Evolutionary conservation across 2,888 invertebrate species (phyloP).

Genomic region (Drosophila colorata): DNA sequence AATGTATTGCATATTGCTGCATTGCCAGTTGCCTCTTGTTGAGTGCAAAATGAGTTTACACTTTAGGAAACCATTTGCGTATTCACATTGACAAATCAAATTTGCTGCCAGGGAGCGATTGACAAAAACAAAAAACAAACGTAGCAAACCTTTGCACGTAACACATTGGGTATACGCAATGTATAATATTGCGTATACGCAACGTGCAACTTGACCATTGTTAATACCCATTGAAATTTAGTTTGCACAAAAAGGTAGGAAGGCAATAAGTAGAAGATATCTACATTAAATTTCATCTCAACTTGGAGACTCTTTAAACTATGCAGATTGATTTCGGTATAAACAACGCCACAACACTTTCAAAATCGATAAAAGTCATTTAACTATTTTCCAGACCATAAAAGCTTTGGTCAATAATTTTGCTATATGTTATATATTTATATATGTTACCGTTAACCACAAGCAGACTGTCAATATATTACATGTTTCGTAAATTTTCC

Average conservation of each 20-base stretch:
- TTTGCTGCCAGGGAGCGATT: slow-evolving; percentile 25
- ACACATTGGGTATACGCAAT: slow-evolving; percentile 68
- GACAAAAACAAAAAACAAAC: background rate
- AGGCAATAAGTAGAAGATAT: too few relatives aligned
- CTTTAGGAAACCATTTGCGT: slow-evolving; percentile 71
- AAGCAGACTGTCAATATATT: too few relatives aligned
- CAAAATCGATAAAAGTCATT: too few relatives aligned
- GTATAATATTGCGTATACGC: slow-evolving; percentile 15
- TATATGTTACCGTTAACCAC: too few relatives aligned
- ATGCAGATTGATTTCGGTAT: too few relatives aligned
- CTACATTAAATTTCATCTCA: too few relatives aligned
- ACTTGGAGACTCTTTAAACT: too few relatives aligned
- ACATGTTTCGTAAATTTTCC: too few relatives aligned
- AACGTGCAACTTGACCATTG: slow-evolving; percentile 1
- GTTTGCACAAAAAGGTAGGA: background rate
- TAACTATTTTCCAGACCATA: too few relatives aligned
- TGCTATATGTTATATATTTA: too few relatives aligned
- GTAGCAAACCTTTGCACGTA: slow-evolving; percentile 53
- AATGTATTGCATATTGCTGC: slow-evolving; percentile 55
- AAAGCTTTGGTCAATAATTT: too few relatives aligned
- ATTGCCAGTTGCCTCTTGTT: slow-evolving; percentile 39
- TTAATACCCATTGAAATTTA: background rate
- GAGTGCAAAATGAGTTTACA: slow-evolving; percentile 73
- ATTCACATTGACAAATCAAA: slow-evolving; percentile 60
- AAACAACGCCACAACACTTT: too few relatives aligned